Percentiles rank a stretch among this genome's conserved stretches.
Evolutionary conservation across 1,140 invertebrate species (phyloP).

Genomic region (Camponotus vicinus): DNA sequence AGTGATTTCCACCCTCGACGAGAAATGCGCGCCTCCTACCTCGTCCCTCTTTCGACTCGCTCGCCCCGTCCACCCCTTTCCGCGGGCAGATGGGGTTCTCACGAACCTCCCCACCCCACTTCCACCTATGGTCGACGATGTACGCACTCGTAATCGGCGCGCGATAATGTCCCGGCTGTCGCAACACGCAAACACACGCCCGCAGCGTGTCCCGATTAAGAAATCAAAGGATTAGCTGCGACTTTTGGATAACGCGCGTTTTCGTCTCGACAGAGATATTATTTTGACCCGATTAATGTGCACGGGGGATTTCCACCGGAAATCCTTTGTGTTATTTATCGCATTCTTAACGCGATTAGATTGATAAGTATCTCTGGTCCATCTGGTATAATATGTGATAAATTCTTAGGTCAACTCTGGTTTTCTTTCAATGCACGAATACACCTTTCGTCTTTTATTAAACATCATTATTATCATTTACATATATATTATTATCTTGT

Average conservation of each 20-base stretch:
- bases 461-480: too few species aligned
- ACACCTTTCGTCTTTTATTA: too few species aligned
- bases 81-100: conserved; percentile 83
- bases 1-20: conserved; percentile 84
- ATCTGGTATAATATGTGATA: not conserved
- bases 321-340: conserved; percentile 30
- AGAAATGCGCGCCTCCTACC: conserved; percentile 72
- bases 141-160: conserved; percentile 76
- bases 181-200: conserved; percentile 73
- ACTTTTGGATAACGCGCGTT: conserved; percentile 43
- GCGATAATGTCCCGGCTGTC: conserved; percentile 73
- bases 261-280: conserved; percentile 47
- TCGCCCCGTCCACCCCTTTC: conserved; percentile 65
- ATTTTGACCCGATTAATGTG: not conserved
- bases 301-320: not conserved
- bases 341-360: conserved; percentile 25
- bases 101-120: conserved; percentile 74
- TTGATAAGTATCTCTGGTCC: conserved; percentile 17
- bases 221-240: conserved; percentile 72
- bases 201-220: conserved; percentile 63
- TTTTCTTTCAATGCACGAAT: not conserved
- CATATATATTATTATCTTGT: not conserved
- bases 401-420: conserved; percentile 7
- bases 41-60: conserved; percentile 60
- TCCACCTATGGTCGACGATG: conserved; percentile 60